phyloP scores from a whole-genome alignment of 2,113 vertebrate genomes.

The Copsychus sechellarum region DNA sequence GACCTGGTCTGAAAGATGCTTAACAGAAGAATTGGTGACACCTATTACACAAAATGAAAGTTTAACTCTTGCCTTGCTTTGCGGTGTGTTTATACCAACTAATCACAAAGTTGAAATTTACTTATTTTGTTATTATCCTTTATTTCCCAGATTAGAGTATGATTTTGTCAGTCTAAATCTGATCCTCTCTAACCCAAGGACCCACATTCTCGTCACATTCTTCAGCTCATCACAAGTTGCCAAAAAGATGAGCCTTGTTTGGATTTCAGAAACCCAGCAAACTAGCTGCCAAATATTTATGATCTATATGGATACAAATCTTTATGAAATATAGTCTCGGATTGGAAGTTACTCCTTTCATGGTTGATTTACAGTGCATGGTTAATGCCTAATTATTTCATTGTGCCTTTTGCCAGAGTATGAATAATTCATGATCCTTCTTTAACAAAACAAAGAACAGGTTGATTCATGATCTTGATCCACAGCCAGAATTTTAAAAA shows the following conservation, averaged over 20 bases:
- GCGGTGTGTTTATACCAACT: neutral
- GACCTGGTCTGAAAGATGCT: neutral
- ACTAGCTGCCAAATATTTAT: slow-evolving; percentile 17
- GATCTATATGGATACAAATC: neutral
- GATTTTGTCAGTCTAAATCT: neutral
- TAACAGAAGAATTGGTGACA: neutral
- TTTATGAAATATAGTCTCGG: slow-evolving; percentile 5
- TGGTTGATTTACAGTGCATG: slow-evolving; percentile 7
- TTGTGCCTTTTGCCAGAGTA: slow-evolving; percentile 18
- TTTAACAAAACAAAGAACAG: slow-evolving; percentile 39
- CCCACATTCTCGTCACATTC: neutral
- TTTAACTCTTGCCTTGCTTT: neutral
- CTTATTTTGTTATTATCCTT: neutral
- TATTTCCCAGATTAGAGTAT: neutral
- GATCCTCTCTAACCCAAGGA: neutral
- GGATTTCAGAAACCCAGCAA: slow-evolving; percentile 11
- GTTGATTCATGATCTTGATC: slow-evolving; percentile 32
- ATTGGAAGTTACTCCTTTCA: neutral
- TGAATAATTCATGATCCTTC: slow-evolving; percentile 57
- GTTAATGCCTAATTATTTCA: slow-evolving; percentile 43
- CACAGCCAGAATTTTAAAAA: slow-evolving; percentile 21
- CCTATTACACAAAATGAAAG: neutral
- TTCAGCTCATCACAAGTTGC: neutral
- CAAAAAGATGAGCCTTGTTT: neutral
- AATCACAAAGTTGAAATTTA: neutral